Conservation (phyloP, 2,888 invertebrate genomes). For the Dasysyrphus tricinctus region DNA sequence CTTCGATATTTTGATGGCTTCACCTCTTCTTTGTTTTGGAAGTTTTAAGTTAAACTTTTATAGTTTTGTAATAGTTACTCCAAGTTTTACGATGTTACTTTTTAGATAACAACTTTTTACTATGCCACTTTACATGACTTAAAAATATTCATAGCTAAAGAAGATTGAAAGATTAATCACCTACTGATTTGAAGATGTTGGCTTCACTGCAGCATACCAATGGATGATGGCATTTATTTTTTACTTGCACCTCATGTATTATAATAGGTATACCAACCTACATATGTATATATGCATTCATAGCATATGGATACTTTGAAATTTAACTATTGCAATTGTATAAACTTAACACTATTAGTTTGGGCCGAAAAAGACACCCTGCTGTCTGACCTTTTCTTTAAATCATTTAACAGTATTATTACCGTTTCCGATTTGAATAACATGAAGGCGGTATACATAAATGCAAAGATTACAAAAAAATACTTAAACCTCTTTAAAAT, state of each 20-base stretch:
- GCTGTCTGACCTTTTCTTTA: conserved; percentile 48
- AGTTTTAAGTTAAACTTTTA: background rate
- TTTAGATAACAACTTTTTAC: background rate
- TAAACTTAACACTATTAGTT: conserved; percentile 14
- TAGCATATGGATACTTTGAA: background rate
- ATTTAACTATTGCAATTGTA: conserved; percentile 4
- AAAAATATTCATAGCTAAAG: conserved; percentile 15
- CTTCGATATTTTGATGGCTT: background rate
- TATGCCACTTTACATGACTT: conserved; percentile 23
- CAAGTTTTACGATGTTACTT: background rate
- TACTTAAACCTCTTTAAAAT: background rate
- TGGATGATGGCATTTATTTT: conserved; percentile 36
- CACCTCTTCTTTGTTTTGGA: background rate
- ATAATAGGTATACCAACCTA: background rate
- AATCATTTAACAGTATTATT: conserved; percentile 34
- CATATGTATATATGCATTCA: background rate
- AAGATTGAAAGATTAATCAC: conserved; percentile 36
- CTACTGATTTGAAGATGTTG: conserved; percentile 27
- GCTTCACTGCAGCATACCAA: background rate
- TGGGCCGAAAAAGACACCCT: conserved; percentile 23
- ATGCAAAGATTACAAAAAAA: conserved; percentile 3
- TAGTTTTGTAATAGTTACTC: conserved; percentile 1
- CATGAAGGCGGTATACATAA: conserved; percentile 19
- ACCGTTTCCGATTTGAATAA: conserved; percentile 38
- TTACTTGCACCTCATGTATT: conserved; percentile 2